Base-by-base conservation (phyloP, 2,113 vertebrate species). In the Protobothrops mucrosquamatus region DNA sequence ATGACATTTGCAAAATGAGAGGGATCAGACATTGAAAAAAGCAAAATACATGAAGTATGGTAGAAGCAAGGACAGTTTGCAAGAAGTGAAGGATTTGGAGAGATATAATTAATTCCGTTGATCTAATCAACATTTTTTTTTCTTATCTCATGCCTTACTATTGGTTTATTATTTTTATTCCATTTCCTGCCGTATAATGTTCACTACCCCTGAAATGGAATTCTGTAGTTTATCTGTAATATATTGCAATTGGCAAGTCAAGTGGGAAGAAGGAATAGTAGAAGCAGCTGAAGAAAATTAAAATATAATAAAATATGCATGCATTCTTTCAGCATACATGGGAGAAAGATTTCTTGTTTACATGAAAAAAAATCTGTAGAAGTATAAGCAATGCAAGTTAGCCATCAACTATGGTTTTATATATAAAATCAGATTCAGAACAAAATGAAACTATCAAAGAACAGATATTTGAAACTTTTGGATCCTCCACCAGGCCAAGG, bases 231-330 rank as follows among this genome's bases (percentile, higher is more conserved):
- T 81, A 39, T 81, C 20, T 81, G 6, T 81, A 81, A 81, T 22
- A 43, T 43, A 81, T 22, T 39, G 34, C 3, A 81, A 43, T 9
- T 81, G 34, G 34, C 6, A 81, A 81, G 1, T 20, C 6, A 23
- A 7, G 1, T 39, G 18, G 74, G 20, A 81, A 43, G 34, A 39
- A 34, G 7, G 7, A 81, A 18, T 8, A 81, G 34, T 3, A 22
- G 34, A 81, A 81, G 46, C 34, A 81, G 39, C 39, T 9, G 74
- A 81, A 81, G 34, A 81, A 81, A 81, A 39, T 39, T 22, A 81
- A 81, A 22, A 22, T 81, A 81, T 81, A 7, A 8, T 52, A 91
- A 93, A 91, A 95, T 55, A 93, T 87, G 54, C 4, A 87, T 55
- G 64, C 54, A 92, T 81, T 81, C 3, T 81, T 81, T 81, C n/a